Conservation (phyloP, 2,888 invertebrate genomes). For the Phalera bucephala region DNA sequence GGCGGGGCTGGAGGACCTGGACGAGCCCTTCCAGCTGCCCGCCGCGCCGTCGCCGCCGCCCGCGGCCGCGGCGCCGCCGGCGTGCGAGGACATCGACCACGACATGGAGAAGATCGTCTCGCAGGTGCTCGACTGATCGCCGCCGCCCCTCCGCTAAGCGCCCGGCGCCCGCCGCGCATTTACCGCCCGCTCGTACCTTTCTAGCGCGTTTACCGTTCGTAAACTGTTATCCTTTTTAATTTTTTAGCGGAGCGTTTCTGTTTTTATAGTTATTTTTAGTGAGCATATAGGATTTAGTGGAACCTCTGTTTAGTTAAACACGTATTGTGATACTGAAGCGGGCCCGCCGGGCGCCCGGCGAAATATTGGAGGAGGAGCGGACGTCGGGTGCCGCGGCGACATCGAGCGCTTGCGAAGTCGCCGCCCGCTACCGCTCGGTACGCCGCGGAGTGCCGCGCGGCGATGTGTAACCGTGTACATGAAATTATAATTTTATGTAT, state of each 20-base stretch:
- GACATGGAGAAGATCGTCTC: conserved; percentile 91
- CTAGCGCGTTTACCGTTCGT: too few relatives aligned
- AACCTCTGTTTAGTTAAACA: conserved; percentile 71
- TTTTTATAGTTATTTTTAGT: conserved; percentile 63
- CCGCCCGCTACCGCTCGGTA: conserved; percentile 2
- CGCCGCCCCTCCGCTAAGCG: conserved; percentile 12
- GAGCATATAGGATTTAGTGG: conserved; percentile 60
- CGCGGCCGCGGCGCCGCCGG: conserved; percentile 40
- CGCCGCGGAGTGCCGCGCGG: conserved; percentile 4
- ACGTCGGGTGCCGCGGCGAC: conserved; percentile 6
- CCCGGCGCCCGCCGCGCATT: conserved; percentile 3
- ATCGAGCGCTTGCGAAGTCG: neutral
- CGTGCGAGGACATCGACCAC: conserved; percentile 84
- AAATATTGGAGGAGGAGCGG: conserved; percentile 55
- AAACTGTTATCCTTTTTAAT: conserved; percentile 38
- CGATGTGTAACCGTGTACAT: conserved; percentile 46
- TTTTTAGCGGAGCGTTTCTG: conserved; percentile 55
- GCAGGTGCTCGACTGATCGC: conserved; percentile 72
- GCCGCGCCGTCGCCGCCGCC: conserved; percentile 48
- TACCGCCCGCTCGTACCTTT: neutral
- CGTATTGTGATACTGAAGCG: conserved; percentile 76
- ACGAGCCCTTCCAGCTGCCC: conserved; percentile 80
- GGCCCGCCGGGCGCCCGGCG: conserved; percentile 67
- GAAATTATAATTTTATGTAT: conserved; percentile 77
- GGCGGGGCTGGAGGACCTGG: conserved; percentile 87